These are phyloP conservation scores for Drosophila ercepeae DNA, from an alignment of 1,140 invertebrate genomes.

Conservation along the genomic window DNA sequence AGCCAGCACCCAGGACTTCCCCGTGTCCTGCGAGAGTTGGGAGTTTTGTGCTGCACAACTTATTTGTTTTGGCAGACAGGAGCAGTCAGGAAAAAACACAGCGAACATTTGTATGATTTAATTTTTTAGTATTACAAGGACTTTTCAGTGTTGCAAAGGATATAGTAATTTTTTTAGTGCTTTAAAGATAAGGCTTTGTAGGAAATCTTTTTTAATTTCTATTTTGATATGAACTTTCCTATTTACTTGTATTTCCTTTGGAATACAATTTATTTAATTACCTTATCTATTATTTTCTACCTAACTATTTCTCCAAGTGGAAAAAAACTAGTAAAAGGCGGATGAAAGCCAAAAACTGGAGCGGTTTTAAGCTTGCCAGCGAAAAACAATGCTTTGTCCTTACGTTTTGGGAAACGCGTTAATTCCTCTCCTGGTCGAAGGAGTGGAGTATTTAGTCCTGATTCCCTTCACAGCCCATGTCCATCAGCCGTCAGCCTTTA, in stretches of 20 bases:
- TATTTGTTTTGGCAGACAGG: constrained; percentile 43
- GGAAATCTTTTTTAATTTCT: no score
- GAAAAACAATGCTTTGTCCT: constrained; percentile 46
- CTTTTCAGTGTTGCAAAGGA: no score
- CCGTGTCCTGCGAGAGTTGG: constrained; percentile 9
- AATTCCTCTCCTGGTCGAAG: background rate
- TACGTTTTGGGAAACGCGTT: constrained; percentile 6
- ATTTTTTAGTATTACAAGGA: no score
- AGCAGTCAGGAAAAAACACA: background rate
- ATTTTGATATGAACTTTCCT: no score
- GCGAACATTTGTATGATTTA: no score
- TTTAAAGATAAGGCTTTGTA: no score
- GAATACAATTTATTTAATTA: no score
- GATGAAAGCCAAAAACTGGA: background rate
- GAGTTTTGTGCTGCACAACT: constrained; percentile 14
- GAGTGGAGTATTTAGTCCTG: constrained; percentile 8
- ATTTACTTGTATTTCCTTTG: no score
- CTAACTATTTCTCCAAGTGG: background rate
- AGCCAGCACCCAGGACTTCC: background rate
- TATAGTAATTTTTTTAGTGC: no score
- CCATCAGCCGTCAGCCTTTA: constrained; percentile 46
- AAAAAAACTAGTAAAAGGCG: background rate
- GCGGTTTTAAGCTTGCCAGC: background rate
- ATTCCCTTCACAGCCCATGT: constrained; percentile 8
- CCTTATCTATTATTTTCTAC: background rate